A percentile compares a stretch with the other conserved stretches of the same genome.
Evolutionary conservation across 2,797 vertebrate species (phyloP).

Genomic region (Champsocephalus gunnari): DNA sequence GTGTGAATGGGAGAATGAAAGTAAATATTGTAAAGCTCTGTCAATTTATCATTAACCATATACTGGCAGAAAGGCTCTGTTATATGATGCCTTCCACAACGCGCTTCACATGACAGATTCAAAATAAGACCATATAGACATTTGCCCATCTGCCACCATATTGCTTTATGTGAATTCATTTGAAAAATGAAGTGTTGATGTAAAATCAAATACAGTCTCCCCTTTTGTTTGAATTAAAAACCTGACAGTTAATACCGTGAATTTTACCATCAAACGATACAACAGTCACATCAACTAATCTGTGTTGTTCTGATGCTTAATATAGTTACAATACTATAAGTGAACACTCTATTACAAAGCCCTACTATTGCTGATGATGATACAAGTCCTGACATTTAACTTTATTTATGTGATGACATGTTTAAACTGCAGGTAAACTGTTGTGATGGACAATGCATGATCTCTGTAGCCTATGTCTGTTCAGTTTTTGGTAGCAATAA

Average conservation of each 20-base stretch:
- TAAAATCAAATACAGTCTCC: neutral
- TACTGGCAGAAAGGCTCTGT: neutral
- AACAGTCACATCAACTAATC: neutral
- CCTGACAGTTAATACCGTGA: neutral
- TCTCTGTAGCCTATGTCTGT: neutral
- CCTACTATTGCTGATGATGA: neutral
- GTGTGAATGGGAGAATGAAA: neutral
- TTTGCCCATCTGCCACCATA: neutral
- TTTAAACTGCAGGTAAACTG: neutral
- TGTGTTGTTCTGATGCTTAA: too few relatives aligned
- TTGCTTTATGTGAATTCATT: too few relatives aligned
- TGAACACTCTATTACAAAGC: neutral
- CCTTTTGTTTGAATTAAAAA: neutral
- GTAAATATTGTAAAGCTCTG: neutral
- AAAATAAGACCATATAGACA: neutral
- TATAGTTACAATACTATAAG: neutral
- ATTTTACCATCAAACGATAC: neutral
- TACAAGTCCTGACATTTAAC: neutral
- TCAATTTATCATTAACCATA: neutral
- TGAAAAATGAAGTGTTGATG: too few relatives aligned
- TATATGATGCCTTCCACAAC: neutral
- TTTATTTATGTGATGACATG: neutral
- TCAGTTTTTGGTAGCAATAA: conserved; percentile 8
- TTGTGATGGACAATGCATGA: conserved; percentile 1
- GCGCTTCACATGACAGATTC: neutral